Evolutionary conservation across 2,888 invertebrate species (phyloP), one percentile per base, ranked within the genome.

Genomic region (Ophion ellenae): DNA sequence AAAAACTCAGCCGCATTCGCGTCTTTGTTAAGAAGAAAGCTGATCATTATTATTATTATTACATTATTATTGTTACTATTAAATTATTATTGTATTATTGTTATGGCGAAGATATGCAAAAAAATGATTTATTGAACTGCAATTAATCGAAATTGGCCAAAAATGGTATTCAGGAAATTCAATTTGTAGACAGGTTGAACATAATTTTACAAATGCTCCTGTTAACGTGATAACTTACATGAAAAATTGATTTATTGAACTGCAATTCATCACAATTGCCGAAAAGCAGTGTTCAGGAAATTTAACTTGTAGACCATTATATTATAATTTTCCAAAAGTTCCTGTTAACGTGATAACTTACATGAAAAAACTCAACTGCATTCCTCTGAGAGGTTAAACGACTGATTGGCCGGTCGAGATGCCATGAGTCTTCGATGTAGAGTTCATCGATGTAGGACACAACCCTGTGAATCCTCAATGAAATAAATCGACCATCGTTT

Each of bases 351-450:
- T 32, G 24, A 66, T 69, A n/a, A 59, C 64, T 73, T 84, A 89
- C 90, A 86, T 88, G 74, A 86, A 81, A n/a, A 88, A 86, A 87
- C 87, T 90, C 83, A 90, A 88, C 89, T 88, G 90, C 91, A 91
- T 91, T 90, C 91, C 91, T 91, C 88, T 61, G 64, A 64, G 87
- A 91, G 89, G 88, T 89, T 53, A 80, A 83, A 78, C 76, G 86
- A 85, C 87, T 76, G 78, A 71, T n/a, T 67, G 77, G 83, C 84
- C 82, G 71, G 64, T 84, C 82, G 81, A 84, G 90, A 85, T 87
- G 89, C 91, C 91, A 91, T 91, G 86, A 85, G 87, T 88, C 47
- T 75, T 64, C 24, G 61, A 10, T 61, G 20, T 7, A 10, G 24
- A 24, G 57, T 82, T 79, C 71, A 59, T 71, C 61, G 67, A 40